These are phyloP conservation scores for Epizoanthus fatuus DNA, from an alignment of 92 coral and sea anemone genomes.

Conservation along the genomic window DNA sequence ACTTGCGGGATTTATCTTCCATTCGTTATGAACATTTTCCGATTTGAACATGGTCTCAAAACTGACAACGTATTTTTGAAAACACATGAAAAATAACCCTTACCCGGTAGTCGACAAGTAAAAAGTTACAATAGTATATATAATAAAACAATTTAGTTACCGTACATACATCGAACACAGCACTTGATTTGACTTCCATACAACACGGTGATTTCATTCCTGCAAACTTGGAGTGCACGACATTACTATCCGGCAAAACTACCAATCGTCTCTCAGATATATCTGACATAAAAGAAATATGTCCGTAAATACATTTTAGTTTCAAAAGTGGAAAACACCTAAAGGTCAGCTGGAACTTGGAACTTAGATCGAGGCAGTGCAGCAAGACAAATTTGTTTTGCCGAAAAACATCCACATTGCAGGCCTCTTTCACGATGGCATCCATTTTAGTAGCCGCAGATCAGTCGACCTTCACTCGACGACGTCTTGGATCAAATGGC, in stretches of 20 bases:
- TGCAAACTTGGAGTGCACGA: slow-evolving; percentile 9
- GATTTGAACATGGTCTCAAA: too few relatives aligned
- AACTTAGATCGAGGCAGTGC: slow-evolving; percentile 15
- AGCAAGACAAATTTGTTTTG: slow-evolving; percentile 10
- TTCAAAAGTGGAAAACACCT: slow-evolving; percentile 22
- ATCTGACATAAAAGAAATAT: slow-evolving; percentile 1
- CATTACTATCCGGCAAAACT: slow-evolving; percentile 17
- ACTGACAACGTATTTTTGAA: too few relatives aligned
- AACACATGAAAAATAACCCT: too few relatives aligned
- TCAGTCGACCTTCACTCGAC: too few relatives aligned
- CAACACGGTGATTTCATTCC: slow-evolving; percentile 29
- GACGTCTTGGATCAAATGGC: too few relatives aligned
- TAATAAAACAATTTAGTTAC: neutral
- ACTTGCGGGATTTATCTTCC: too few relatives aligned
- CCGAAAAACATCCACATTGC: neutral
- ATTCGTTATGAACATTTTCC: too few relatives aligned
- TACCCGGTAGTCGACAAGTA: too few relatives aligned
- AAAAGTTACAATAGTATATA: too few relatives aligned
- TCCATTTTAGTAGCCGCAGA: slow-evolving; percentile 14
- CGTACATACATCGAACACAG: slow-evolving; percentile 27
- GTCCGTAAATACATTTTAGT: slow-evolving; percentile 25
- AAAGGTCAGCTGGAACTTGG: neutral
- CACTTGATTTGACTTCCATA: slow-evolving; percentile 36
- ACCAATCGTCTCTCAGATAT: slow-evolving; percentile 26
- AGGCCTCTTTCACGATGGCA: slow-evolving; percentile 33